These are phyloP conservation scores for Neosilurus mollespiculum DNA, from an alignment of 2,797 vertebrate genomes.

Conservation along the genomic window DNA sequence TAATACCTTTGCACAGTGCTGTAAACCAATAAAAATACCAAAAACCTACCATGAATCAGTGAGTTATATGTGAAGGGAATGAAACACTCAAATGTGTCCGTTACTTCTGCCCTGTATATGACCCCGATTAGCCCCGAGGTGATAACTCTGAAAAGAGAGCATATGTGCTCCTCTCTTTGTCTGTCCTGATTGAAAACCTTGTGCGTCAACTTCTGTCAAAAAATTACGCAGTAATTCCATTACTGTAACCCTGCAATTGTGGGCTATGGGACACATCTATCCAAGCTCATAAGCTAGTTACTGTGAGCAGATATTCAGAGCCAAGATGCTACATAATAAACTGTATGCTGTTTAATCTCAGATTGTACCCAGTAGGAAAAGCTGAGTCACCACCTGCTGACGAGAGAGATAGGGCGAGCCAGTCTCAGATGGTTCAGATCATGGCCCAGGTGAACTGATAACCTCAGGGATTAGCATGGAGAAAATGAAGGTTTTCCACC, in stretches of 20 bases:
- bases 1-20: too few species aligned
- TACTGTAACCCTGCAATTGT: conserved; percentile 11
- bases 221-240: neutral
- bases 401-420: conserved; percentile 30
- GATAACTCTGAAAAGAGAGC: conserved; percentile 46
- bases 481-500: conserved; percentile 39
- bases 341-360: conserved; percentile 24
- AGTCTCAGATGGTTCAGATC: conserved; percentile 57
- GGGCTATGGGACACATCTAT: neutral
- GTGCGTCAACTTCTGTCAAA: conserved; percentile 23
- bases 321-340: conserved; percentile 24
- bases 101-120: conserved; percentile 52
- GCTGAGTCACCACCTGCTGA: conserved; percentile 42
- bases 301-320: neutral
- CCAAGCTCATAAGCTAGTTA: neutral
- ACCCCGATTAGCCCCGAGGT: conserved; percentile 53
- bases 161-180: conserved; percentile 37
- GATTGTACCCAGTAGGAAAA: conserved; percentile 32
- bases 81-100: conserved; percentile 38
- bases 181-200: conserved; percentile 23
- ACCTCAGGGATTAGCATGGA: conserved; percentile 52
- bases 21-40: conserved; percentile 20
- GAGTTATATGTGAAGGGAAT: conserved; percentile 5
- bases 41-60: neutral
- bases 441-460: conserved; percentile 54